Evolutionary conservation across 1,140 invertebrate species (phyloP).

Genomic region (Lordiphosa mommai): DNA sequence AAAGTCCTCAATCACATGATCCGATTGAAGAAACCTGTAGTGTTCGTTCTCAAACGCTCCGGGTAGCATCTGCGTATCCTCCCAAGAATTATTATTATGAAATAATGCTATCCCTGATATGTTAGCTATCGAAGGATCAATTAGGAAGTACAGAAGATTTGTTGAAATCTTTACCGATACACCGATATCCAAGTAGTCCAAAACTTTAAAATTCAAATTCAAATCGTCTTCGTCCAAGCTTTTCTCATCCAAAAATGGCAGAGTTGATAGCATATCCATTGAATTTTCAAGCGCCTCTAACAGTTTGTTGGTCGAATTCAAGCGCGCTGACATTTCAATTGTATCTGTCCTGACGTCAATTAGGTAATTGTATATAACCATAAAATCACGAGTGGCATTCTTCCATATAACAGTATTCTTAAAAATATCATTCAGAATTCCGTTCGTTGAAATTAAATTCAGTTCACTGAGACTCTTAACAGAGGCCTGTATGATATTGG

Average conservation of each 20-base stretch:
- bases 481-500: conserved; percentile 71
- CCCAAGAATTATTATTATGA: conserved; percentile 3
- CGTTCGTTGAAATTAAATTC: not conserved
- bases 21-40: conserved; percentile 79
- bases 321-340: conserved; percentile 79
- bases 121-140: conserved; percentile 81
- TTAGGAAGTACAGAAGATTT: conserved; percentile 81
- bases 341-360: conserved; percentile 79
- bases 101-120: conserved; percentile 82
- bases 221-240: not conserved
- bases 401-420: conserved; percentile 5
- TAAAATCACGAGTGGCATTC: conserved; percentile 74
- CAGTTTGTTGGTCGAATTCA: conserved; percentile 82
- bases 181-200: conserved; percentile 54
- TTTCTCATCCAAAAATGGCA: conserved; percentile 1
- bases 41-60: conserved; percentile 79
- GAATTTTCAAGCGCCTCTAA: conserved; percentile 81
- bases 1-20: conserved; percentile 80
- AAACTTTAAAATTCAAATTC: conserved; percentile 20
- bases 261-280: conserved; percentile 41
- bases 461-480: conserved; percentile 11
- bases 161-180: conserved; percentile 64
- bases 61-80: not conserved
- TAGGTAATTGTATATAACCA: conserved; percentile 80
- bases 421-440: not conserved